Conservation (phyloP, 2,797 vertebrate species). For the Malacoctenus gilli region DNA sequence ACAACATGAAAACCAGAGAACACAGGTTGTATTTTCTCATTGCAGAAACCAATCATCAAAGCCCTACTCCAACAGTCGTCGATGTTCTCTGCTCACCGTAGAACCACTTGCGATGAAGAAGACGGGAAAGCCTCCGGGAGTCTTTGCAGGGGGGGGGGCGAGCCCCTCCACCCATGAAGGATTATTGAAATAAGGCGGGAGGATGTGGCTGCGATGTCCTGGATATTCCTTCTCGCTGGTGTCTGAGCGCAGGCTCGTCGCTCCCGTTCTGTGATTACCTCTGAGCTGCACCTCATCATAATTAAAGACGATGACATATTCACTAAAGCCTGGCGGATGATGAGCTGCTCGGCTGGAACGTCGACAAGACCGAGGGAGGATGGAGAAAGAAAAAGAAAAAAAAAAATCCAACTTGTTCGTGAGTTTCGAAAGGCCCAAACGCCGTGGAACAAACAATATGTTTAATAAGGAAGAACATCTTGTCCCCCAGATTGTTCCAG, state of each 20-base stretch:
- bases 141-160: constrained; percentile 15
- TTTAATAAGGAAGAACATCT: constrained; percentile 43
- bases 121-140: constrained; percentile 11
- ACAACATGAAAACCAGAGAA: too few relatives aligned
- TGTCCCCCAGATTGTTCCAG: constrained; percentile 41
- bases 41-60: too few relatives aligned
- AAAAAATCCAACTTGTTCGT: constrained; percentile 31
- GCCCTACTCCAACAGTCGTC: too few relatives aligned
- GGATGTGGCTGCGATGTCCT: constrained; percentile 42
- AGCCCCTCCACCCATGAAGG: constrained; percentile 27
- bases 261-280: constrained; percentile 45
- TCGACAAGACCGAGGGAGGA: background rate
- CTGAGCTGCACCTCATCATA: constrained; percentile 50
- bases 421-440: constrained; percentile 10
- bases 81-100: constrained; percentile 18
- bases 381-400: constrained; percentile 6
- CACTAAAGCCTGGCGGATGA: background rate
- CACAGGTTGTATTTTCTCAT: too few relatives aligned
- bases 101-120: constrained; percentile 31
- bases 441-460: constrained; percentile 41
- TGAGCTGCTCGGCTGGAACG: background rate
- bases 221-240: constrained; percentile 17
- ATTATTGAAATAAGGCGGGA: constrained; percentile 50
- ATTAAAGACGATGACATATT: constrained; percentile 50
- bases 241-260: constrained; percentile 28